Evolutionary conservation across 2,888 invertebrate species (phyloP), one percentile per base, ranked within the genome.

Genomic region (Drosophila sordidula): DNA sequence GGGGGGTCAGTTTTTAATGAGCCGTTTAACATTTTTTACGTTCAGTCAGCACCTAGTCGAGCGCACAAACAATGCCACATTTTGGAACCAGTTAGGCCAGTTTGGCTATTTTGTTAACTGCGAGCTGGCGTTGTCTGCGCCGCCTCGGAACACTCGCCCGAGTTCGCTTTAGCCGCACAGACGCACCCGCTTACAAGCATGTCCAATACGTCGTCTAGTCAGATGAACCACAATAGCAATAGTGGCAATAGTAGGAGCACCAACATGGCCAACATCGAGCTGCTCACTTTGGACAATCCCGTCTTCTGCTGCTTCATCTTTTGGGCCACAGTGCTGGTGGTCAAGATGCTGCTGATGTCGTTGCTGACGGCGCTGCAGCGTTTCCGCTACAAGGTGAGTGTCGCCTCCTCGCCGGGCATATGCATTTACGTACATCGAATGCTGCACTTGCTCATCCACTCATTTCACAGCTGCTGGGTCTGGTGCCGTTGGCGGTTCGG

Each of bases 311-410:
- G 89, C 51, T 93, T 90, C 75, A 78, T 91, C 5, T 92, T 92
- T 70, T 93, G 93, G 91, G 74, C 91, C 38, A 90, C 91, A 1
- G 78, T 93, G 47, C 68, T 93, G 72, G 90, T 92, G 18, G 78
- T 89, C 3, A 93, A 93, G 81, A 92, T 93, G 91, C 74, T 93
- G 42, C 74, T 91, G 2, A 93, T 93, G 93, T 89, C 92, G 0
- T 25, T 92, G 34, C 70, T 93, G 36, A 93, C 93, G 22, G 92
- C 90, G 8, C 32, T 90, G 29, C 91, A 92, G 58, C 88, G 93
- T 38, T 90, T 93, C 63, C 87, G 89, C 25, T 92, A 91, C 72
- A 92, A 91, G 91, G 93, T 93, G 77, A 72, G 81, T 42, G 26
- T 1, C 26, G 26, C 26, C 3, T 32, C 6, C 29, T 26, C 12